Percentiles rank a stretch among this genome's conserved stretches.
Conservation (phyloP, 64 coral and sea anemone genomes). For the Dendrophyllia cribrosa region DNA sequence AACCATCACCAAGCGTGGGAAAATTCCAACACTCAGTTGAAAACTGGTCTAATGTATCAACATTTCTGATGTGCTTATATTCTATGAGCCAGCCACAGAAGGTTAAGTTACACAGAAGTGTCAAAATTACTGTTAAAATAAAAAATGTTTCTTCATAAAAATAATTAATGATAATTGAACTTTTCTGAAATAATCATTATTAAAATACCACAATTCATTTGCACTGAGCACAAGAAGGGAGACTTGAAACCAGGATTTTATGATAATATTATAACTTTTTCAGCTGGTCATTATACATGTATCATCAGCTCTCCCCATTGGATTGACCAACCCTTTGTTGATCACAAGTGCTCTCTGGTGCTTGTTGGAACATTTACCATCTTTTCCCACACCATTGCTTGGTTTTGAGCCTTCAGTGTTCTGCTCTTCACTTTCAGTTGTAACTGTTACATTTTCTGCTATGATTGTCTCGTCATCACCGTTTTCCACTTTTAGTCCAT, state of each 20-base stretch:
- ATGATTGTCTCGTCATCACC: slow-evolving; percentile 30
- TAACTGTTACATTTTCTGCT: slow-evolving; percentile 42
- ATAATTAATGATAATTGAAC: background rate
- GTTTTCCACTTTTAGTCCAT: slow-evolving; percentile 39
- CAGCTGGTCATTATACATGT: no score
- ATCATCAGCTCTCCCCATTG: background rate
- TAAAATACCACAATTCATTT: background rate
- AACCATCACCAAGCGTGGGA: no score
- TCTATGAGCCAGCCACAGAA: slow-evolving; percentile 23
- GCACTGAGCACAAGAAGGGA: no score
- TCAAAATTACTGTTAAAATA: background rate
- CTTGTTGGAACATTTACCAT: background rate
- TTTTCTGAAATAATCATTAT: background rate
- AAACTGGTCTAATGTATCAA: no score
- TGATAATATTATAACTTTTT: no score
- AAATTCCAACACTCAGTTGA: no score
- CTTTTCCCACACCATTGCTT: background rate
- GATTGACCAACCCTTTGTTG: background rate
- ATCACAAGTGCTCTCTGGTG: background rate
- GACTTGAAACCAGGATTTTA: background rate
- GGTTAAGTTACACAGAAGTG: background rate
- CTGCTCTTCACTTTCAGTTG: background rate
- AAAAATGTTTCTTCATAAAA: background rate
- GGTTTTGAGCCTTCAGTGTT: background rate
- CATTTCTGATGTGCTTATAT: no score